phyloP scores from a whole-genome alignment of 1,140 invertebrate species.

The Panonychus citri region DNA sequence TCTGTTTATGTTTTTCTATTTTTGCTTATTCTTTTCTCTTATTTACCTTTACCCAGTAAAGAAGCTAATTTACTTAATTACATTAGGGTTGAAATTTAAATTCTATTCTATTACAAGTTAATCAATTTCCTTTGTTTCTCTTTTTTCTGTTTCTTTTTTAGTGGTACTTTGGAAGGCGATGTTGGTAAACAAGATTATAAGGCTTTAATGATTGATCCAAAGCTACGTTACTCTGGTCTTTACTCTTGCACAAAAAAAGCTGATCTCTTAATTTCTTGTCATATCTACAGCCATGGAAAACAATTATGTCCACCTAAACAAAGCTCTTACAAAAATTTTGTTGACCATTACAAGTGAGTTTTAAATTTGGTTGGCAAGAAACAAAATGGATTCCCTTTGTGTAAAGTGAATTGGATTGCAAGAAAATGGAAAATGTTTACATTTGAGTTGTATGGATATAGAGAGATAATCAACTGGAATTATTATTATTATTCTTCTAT shows the following conservation, averaged over 20 bases:
- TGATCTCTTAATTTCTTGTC: constrained; percentile 62
- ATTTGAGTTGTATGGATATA: too few relatives aligned
- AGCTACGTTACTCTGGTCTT: constrained; percentile 69
- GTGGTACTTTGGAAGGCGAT: constrained; percentile 80
- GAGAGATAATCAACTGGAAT: too few relatives aligned
- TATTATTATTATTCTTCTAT: too few relatives aligned
- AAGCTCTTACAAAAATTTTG: constrained; percentile 81
- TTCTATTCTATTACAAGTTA: too few relatives aligned
- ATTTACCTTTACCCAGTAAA: constrained; percentile 2
- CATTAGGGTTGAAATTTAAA: too few relatives aligned
- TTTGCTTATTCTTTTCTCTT: background rate
- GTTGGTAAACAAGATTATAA: constrained; percentile 62
- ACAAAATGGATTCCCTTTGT: too few relatives aligned
- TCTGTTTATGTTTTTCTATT: background rate
- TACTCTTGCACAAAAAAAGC: constrained; percentile 51
- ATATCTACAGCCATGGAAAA: constrained; percentile 59
- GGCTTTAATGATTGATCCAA: constrained; percentile 57
- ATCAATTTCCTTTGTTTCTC: background rate
- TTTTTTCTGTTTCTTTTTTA: constrained; percentile 24
- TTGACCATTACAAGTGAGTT: constrained; percentile 68
- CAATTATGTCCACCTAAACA: constrained; percentile 63
- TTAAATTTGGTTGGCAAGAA: background rate
- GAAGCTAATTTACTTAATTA: too few relatives aligned
- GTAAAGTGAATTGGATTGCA: too few relatives aligned
- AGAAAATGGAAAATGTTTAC: too few relatives aligned